Conservation (phyloP, 2,888 invertebrate genomes). For the Pammene aurita region DNA sequence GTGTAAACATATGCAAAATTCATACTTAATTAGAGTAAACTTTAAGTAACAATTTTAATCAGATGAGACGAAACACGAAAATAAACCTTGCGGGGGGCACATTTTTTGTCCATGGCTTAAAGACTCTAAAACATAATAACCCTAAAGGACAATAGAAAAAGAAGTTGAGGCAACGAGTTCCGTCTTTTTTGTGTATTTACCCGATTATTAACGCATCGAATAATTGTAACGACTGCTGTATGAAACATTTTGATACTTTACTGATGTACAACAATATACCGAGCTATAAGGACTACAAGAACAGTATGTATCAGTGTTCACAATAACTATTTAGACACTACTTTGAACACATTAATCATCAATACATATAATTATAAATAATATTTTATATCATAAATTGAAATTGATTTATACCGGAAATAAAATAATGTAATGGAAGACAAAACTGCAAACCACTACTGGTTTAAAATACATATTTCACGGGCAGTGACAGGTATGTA, state of each 20-base stretch:
- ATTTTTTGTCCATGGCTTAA: constrained; percentile 22
- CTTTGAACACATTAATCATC: too few relatives aligned
- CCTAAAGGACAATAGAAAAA: constrained; percentile 22
- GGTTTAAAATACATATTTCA: too few relatives aligned
- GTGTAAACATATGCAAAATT: too few relatives aligned
- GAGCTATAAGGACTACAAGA: not conserved
- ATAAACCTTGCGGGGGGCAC: constrained; percentile 2
- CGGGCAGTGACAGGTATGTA: not conserved
- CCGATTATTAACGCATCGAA: constrained; percentile 62
- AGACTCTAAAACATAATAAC: constrained; percentile 18
- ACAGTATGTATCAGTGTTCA: not conserved
- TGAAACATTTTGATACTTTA: constrained; percentile 43
- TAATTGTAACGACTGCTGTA: constrained; percentile 41
- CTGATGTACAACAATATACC: not conserved
- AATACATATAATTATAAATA: too few relatives aligned
- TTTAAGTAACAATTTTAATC: not conserved
- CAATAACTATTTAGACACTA: not conserved
- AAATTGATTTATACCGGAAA: too few relatives aligned
- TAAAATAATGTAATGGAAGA: too few relatives aligned
- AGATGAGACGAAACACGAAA: constrained; percentile 1
- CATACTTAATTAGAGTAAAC: not conserved
- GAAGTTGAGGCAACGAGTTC: constrained; percentile 35
- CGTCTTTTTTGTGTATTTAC: constrained; percentile 58
- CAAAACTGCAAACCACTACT: too few relatives aligned
- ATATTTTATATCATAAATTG: too few relatives aligned